A percentile compares a stretch with the other conserved stretches of the same genome.
These are phyloP conservation scores for Erebia ligea DNA, from an alignment of 2,888 invertebrate species.

Conservation along the genomic window DNA sequence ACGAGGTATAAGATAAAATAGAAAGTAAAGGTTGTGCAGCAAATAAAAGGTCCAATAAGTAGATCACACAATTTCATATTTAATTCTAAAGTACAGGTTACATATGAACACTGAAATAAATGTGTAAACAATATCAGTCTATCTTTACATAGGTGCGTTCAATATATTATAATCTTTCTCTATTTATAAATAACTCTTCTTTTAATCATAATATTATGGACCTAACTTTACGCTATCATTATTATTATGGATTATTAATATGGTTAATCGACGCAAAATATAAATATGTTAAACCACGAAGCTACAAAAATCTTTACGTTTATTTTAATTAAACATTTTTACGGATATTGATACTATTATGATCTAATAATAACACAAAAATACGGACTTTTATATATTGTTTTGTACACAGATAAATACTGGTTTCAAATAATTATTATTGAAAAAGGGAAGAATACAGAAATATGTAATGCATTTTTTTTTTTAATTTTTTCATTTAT, in stretches of 20 bases:
- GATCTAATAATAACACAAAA: no score
- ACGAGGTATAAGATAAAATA: no score
- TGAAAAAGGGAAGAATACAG: no score
- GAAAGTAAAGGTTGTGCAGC: background rate
- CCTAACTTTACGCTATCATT: constrained; percentile 29
- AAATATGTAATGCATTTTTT: no score
- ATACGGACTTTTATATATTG: no score
- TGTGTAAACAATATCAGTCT: constrained; percentile 57
- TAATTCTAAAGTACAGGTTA: constrained; percentile 50
- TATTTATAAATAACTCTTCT: constrained; percentile 56
- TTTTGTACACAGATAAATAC: no score
- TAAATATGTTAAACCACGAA: background rate
- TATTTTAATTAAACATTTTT: background rate
- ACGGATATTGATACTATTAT: background rate
- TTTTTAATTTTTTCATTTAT: background rate
- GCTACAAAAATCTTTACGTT: background rate
- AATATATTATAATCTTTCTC: constrained; percentile 63
- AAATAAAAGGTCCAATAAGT: constrained; percentile 41
- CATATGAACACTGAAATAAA: constrained; percentile 47
- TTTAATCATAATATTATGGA: constrained; percentile 43
- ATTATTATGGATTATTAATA: constrained; percentile 29
- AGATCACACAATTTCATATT: constrained; percentile 53
- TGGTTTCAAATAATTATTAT: no score
- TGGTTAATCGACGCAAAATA: constrained; percentile 21
- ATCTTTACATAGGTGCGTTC: constrained; percentile 58